Evolutionary conservation across 2,113 vertebrate species (phyloP).

Genomic region (Catagonus wagneri): DNA sequence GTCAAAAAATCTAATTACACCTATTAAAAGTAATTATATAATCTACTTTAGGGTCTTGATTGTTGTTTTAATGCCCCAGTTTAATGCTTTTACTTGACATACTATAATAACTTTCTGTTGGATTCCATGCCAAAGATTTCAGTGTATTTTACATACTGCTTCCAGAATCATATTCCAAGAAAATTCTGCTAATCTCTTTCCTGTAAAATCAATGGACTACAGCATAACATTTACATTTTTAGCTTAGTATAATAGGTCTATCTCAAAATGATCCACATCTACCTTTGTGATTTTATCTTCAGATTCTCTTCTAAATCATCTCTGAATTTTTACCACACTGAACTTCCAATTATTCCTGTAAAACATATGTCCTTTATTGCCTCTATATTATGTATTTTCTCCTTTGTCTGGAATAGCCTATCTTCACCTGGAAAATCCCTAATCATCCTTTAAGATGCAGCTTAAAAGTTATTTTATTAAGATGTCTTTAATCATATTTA

Average conservation of each 20-base stretch:
- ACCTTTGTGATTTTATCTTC: background rate
- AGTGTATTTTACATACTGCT: background rate
- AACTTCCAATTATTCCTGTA: background rate
- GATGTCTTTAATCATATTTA: background rate
- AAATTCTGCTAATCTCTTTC: background rate
- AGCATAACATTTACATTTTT: background rate
- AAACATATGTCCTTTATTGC: accelerated
- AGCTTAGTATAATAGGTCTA: background rate
- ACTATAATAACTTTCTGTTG: background rate
- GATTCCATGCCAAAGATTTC: background rate
- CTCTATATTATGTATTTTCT: background rate
- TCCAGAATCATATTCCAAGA: background rate
- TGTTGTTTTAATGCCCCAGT: background rate
- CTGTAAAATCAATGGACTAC: background rate
- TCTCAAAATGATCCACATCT: background rate
- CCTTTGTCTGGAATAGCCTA: background rate
- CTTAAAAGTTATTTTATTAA: background rate
- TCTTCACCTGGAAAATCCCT: background rate
- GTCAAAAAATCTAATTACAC: background rate
- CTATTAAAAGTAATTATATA: background rate
- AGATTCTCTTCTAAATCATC: background rate
- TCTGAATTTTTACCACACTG: background rate
- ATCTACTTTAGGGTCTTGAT: background rate
- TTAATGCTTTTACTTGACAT: background rate
- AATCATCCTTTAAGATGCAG: background rate